Conservation (phyloP, 2,888 invertebrate genomes). For the Calliphora vomitoria region DNA sequence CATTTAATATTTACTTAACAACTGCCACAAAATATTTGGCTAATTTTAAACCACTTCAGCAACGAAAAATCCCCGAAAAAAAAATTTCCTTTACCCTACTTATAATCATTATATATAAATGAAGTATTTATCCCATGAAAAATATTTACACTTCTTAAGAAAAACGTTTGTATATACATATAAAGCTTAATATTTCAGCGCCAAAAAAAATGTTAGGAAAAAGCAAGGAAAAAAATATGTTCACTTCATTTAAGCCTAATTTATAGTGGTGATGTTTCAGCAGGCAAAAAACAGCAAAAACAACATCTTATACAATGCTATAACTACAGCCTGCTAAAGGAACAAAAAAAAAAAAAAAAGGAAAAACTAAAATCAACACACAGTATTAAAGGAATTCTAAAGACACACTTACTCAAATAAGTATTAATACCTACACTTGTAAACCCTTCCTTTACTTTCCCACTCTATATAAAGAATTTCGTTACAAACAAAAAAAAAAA, state of each 20-base stretch:
- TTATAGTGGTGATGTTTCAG: slow-evolving; percentile 73
- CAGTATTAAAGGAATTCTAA: slow-evolving; percentile 24
- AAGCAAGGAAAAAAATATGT: slow-evolving; percentile 63
- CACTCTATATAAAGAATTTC: slow-evolving; percentile 39
- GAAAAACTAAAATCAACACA: slow-evolving; percentile 53
- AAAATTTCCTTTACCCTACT: slow-evolving; percentile 5
- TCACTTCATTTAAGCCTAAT: slow-evolving; percentile 75
- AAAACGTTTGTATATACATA: slow-evolving; percentile 47
- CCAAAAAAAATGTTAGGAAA: slow-evolving; percentile 48
- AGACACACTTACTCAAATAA: slow-evolving; percentile 34
- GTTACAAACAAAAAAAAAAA: background rate
- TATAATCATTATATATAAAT: slow-evolving; percentile 6
- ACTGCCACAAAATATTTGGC: background rate
- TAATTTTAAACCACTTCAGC: slow-evolving; percentile 47
- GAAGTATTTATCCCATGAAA: slow-evolving; percentile 60
- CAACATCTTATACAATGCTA: background rate
- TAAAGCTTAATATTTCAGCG: slow-evolving; percentile 64
- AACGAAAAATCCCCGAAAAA: background rate
- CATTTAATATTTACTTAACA: background rate
- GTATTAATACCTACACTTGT: slow-evolving; percentile 22
- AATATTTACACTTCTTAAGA: slow-evolving; percentile 64
- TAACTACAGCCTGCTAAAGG: slow-evolving; percentile 12
- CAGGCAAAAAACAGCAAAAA: slow-evolving; percentile 4
- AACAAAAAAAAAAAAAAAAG: slow-evolving; percentile 17
- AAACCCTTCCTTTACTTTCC: slow-evolving; percentile 30